Evolutionary conservation across 92 coral and sea anemone species (phyloP).

Genomic region (Zoanthus sansibaricus): DNA sequence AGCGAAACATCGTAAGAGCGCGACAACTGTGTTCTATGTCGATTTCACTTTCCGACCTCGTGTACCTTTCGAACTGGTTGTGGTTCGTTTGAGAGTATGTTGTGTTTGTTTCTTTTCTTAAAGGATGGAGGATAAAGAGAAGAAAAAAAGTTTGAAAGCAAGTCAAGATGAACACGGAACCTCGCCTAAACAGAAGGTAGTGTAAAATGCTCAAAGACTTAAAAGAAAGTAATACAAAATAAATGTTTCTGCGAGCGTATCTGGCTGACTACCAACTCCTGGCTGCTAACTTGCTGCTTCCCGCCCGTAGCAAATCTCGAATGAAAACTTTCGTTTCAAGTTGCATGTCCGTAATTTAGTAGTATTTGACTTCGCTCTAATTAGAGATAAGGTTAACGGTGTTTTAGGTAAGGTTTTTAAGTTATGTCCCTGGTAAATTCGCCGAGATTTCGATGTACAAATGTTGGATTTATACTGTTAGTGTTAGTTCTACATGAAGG

Average conservation of each 20-base stretch:
- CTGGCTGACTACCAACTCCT: background rate
- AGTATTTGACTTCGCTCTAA: background rate
- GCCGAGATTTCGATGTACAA: background rate
- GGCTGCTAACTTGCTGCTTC: conserved; percentile 18
- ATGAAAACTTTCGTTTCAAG: background rate
- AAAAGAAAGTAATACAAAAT: conserved; percentile 9
- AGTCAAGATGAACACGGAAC: conserved; percentile 25
- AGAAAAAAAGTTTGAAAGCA: conserved; percentile 25
- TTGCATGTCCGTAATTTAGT: background rate
- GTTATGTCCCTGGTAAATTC: background rate
- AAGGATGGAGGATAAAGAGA: conserved; percentile 28
- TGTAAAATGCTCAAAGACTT: conserved; percentile 17
- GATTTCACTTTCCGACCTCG: conserved; percentile 46
- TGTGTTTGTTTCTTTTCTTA: conserved; percentile 7
- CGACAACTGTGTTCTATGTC: conserved; percentile 3
- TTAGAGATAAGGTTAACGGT: background rate
- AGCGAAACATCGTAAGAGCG: conserved; percentile 45
- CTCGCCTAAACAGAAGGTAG: conserved; percentile 41
- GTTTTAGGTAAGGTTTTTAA: background rate
- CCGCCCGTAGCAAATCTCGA: conserved; percentile 22
- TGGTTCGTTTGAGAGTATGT: conserved; percentile 17
- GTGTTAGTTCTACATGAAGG: background rate
- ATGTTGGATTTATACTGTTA: too few species aligned
- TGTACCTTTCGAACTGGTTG: conserved; percentile 19
- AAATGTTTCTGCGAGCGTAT: background rate